Base-by-base conservation (phyloP, 2,113 vertebrate genomes). In the Boulengeromyrus knoepffleri region DNA sequence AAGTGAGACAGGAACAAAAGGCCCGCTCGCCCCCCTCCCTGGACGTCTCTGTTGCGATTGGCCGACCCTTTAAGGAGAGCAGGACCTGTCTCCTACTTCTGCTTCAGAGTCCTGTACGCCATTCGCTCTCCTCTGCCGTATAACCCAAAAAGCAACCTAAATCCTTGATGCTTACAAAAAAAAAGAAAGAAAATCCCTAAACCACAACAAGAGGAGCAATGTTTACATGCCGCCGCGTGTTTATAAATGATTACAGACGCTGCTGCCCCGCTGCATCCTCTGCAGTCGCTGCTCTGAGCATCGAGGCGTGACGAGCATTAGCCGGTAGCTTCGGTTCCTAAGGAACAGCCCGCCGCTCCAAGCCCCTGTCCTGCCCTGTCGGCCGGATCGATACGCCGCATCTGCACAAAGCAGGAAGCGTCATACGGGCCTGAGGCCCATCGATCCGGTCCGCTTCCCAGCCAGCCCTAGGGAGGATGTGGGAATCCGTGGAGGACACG, bases 401-500 rank as follows among this genome's bases (percentile, higher is more conserved):
- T 91, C 88, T 85, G 90, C 90, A 90, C 86, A 88, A 45, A 74
- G 85, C 45, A 15, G 58, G 52, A 24, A 53, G 49, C 31, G 31
- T 12, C 49, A 6, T 19, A 80, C 88, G 85, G 77, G 46, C 36
- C 66, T 7, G 17, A 31, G 36, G 36, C 3, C 3, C 9, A 90
- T 91, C 53, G 90, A 91, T 89, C 19, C 31, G 24, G 12, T n/a
- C 17, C 31, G 46, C 39, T 80, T 42, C 85, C 39, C 21, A 27
- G 84, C 58, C 88, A 36, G 24, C n/a, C 4, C 90, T 90, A 90
- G 46, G 91, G 90, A 90, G 90, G 86, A 52, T 84, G 36, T 88
- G 91, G 89, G 90, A 89, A 89, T 85, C 42, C 50, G 7, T n/a
- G 88, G 90, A 80, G 36, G 8, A 39, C 31, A 4, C 0, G 1